Conservation (phyloP, 2,797 vertebrate species). For the Poecilia velifera region DNA sequence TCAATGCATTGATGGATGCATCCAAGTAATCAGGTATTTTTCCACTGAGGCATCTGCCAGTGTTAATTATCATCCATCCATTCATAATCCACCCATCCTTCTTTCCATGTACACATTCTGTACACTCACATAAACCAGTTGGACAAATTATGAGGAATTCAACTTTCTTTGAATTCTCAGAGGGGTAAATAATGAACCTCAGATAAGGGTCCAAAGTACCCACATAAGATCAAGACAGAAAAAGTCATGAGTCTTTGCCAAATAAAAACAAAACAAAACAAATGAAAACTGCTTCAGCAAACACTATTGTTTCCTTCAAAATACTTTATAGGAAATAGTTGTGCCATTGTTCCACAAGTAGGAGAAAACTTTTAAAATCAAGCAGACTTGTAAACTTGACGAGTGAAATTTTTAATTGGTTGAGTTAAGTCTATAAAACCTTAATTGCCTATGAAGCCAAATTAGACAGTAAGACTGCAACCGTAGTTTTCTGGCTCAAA, state of each 20-base stretch:
- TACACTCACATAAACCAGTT: not conserved
- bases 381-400: not conserved
- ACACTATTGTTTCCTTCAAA: not conserved
- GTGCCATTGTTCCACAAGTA: not conserved
- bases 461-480: not conserved
- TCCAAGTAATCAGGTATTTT: too few relatives aligned
- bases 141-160: not conserved
- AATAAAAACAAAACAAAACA: not conserved
- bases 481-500: not conserved
- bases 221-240: not conserved
- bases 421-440: not conserved
- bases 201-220: not conserved
- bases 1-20: too few relatives aligned
- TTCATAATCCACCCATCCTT: not conserved
- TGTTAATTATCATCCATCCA: too few relatives aligned
- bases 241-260: not conserved
- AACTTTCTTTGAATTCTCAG: not conserved
- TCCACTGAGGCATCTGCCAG: too few relatives aligned
- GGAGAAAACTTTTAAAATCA: not conserved
- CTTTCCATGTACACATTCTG: too few relatives aligned
- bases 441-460: not conserved
- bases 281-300: not conserved
- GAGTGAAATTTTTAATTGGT: not conserved
- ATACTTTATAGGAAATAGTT: not conserved
- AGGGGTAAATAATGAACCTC: not conserved